These are phyloP conservation scores for Sitophilus oryzae DNA, from an alignment of 1,140 invertebrate genomes.

Conservation along the genomic window DNA sequence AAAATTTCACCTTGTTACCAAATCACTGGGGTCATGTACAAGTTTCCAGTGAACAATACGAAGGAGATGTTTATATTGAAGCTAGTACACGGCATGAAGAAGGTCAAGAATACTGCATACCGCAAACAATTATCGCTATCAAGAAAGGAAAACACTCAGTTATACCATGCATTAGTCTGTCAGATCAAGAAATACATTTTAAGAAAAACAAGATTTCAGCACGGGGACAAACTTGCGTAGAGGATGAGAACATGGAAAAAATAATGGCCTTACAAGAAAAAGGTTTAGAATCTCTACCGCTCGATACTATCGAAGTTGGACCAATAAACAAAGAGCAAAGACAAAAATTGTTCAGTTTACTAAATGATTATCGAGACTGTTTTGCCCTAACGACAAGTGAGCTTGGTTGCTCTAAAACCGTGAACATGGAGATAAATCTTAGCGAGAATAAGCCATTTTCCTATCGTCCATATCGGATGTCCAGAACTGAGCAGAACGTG, in stretches of 20 bases:
- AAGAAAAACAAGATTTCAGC: not conserved
- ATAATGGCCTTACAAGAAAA: not conserved
- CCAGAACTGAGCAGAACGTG: slow-evolving; percentile 26
- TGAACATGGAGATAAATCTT: slow-evolving; percentile 32
- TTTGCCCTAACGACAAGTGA: slow-evolving; percentile 18
- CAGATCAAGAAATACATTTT: slow-evolving; percentile 1
- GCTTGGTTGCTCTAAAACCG: slow-evolving; percentile 23
- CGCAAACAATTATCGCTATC: slow-evolving; percentile 24
- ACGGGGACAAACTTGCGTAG: not conserved
- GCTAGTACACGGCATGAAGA: slow-evolving; percentile 40
- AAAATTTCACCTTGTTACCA: not conserved
- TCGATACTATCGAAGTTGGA: slow-evolving; percentile 11
- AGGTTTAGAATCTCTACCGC: not conserved
- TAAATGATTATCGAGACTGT: slow-evolving; percentile 21
- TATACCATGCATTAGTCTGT: not conserved
- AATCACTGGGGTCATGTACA: slow-evolving; percentile 7
- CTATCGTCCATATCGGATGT: slow-evolving; percentile 33
- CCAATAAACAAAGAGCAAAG: slow-evolving; percentile 10
- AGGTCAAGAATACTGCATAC: slow-evolving; percentile 34
- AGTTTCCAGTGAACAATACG: slow-evolving; percentile 2
- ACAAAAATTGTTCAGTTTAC: slow-evolving; percentile 13
- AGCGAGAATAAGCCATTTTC: slow-evolving; percentile 28
- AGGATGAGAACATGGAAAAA: slow-evolving; percentile 1
- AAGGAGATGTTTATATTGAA: not conserved
- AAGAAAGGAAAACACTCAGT: not conserved